Percentiles rank a stretch among this genome's conserved stretches.
Evolutionary conservation across 2,113 vertebrate genomes (phyloP).

Genomic region (Procavia capensis): DNA sequence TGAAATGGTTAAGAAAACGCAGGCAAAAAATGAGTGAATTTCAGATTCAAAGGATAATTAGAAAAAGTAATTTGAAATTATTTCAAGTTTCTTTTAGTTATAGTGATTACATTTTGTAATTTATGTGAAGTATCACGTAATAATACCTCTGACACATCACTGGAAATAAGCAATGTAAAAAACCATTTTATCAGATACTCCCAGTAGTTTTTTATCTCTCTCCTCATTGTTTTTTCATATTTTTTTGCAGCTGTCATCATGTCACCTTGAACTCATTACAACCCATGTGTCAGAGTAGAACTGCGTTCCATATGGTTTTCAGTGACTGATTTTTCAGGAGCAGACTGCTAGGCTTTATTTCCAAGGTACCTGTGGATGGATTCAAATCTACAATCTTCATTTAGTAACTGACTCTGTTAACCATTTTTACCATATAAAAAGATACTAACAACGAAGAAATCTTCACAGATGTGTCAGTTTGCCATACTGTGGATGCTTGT

Average conservation of each 20-base stretch:
- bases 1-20: background rate
- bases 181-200: background rate
- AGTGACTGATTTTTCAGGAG: too few species aligned
- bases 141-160: background rate
- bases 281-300: background rate
- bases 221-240: background rate
- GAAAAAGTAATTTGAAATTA: background rate
- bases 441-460: background rate
- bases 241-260: background rate
- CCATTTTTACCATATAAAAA: background rate
- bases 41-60: background rate
- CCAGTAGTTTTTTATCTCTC: background rate
- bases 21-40: background rate
- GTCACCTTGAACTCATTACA: background rate
- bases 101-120: background rate
- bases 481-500: too few species aligned
- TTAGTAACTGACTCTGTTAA: background rate
- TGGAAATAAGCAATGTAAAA: background rate
- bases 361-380: background rate
- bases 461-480: too few species aligned
- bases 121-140: background rate
- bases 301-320: background rate
- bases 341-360: too few species aligned
- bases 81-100: background rate
- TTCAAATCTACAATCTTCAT: background rate